Evolutionary conservation across 2,888 invertebrate species (phyloP), one percentile per base, ranked within the genome.

Genomic region (Agrotis exclamationis): DNA sequence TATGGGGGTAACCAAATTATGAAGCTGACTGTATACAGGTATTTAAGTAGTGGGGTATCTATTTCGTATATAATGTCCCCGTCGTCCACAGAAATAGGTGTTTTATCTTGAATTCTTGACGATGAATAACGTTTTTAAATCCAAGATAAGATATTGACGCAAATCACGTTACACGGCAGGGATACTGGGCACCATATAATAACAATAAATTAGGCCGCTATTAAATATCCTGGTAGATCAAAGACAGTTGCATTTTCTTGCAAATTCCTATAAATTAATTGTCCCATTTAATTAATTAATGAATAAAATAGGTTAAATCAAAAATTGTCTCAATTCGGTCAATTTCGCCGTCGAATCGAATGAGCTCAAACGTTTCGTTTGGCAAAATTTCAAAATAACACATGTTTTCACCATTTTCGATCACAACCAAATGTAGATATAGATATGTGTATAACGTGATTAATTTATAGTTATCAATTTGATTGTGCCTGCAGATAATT

Each of bases 401-500:
- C 13, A 60, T 66, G 64, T 83, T 75, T 71, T 70, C 33, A 63
- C 45, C n/a, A 67, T 53, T 28, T 60, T 68, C 47, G 73, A 83
- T 83, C 74, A 83, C 65, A 56, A 45, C 53, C 80, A 44, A 83
- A 68, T 73, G 53, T 47, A 45, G 18, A 33, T 33, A 33, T 33
- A 70, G 53, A 68, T 79, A 79, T 48, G 62, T 68, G 24, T 54
- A 56, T 60, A 57, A 65, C 60, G 78, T 79, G 74, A 79, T 79
- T 74, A 79, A 60, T 78, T 28, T 63, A 76, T 76, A 86, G 91
- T 93, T 93, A 94, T 92, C 91, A 90, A 90, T 92, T 92, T 89
- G 94, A 94, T 94, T 91, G 92, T 90, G 78, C 77, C 81, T 75
- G 81, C 81, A 88, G 94, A 94, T 95, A 95, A 95, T 95, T 95